These are phyloP conservation scores for Nomada fucata DNA, from an alignment of 2,888 invertebrate genomes.

Conservation along the genomic window DNA sequence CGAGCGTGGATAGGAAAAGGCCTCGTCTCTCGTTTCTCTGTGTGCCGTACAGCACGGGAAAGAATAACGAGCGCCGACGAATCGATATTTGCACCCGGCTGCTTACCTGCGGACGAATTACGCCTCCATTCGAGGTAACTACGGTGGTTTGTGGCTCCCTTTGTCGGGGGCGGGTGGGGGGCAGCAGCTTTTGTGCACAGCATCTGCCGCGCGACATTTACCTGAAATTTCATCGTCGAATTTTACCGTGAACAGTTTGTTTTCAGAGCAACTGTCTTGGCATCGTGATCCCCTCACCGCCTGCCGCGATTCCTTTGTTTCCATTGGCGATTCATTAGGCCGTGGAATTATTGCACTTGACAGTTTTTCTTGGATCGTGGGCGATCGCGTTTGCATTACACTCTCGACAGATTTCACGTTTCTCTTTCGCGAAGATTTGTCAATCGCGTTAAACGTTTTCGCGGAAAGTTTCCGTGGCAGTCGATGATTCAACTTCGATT, in stretches of 20 bases:
- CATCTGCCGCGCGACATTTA: slow-evolving; percentile 27
- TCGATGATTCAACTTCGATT: not conserved
- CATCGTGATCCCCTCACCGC: not conserved
- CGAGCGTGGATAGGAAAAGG: not conserved
- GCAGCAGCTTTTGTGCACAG: slow-evolving; percentile 23
- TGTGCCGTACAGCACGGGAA: not conserved
- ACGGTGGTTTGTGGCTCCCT: slow-evolving; percentile 27
- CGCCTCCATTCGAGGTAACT: slow-evolving; percentile 38
- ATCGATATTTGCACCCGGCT: slow-evolving; percentile 58
- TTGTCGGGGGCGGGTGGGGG: slow-evolving; percentile 1
- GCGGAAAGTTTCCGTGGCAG: too few species aligned
- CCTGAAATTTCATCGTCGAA: slow-evolving; percentile 41
- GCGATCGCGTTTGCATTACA: not conserved
- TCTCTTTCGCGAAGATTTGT: not conserved
- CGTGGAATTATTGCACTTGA: not conserved
- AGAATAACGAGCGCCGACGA: slow-evolving; percentile 54
- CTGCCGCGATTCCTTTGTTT: not conserved
- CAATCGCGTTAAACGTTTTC: too few species aligned
- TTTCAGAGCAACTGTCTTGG: slow-evolving; percentile 25
- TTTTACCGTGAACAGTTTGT: slow-evolving; percentile 16
- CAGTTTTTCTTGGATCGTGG: not conserved
- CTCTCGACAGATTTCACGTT: not conserved
- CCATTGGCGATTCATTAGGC: not conserved
- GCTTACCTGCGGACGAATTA: slow-evolving; percentile 42
- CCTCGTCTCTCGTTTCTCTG: not conserved